phyloP scores from a whole-genome alignment of 2,113 vertebrate genomes.

The Odocoileus virginianus region DNA sequence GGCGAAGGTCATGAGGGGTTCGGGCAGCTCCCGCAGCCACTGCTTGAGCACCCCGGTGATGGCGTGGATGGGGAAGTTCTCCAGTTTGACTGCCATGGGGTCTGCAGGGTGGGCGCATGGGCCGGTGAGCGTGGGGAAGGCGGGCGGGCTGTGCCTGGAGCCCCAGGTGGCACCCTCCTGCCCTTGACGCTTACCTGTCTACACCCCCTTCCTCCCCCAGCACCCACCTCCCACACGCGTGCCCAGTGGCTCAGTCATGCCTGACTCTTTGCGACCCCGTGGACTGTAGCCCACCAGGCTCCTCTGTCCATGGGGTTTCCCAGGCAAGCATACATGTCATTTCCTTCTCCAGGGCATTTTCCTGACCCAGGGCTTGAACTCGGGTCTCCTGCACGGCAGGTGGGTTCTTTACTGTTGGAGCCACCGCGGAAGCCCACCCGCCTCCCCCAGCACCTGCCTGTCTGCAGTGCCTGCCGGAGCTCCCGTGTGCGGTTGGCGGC shows the following conservation, averaged over 20 bases:
- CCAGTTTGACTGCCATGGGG: constrained; percentile 86
- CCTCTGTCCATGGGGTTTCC: not conserved
- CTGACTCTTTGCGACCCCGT: not conserved
- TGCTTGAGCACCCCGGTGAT: constrained; percentile 96
- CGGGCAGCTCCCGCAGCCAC: constrained; percentile 95
- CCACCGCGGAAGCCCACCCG: not conserved
- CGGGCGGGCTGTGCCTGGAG: fast-evolving
- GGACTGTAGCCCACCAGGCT: not conserved
- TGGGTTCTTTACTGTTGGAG: not conserved
- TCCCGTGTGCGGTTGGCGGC: constrained; percentile 95
- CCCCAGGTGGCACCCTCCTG: fast-evolving
- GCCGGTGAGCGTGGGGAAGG: fast-evolving
- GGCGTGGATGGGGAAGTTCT: constrained; percentile 95
- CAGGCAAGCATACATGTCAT: not conserved
- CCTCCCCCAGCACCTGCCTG: constrained; percentile 75
- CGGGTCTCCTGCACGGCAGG: not conserved
- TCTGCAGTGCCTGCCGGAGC: constrained; percentile 90
- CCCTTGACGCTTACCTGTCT: not conserved
- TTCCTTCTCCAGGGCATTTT: not conserved
- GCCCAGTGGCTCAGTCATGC: not conserved
- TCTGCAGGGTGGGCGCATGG: constrained; percentile 75
- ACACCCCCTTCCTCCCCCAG: not conserved
- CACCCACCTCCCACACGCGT: not conserved
- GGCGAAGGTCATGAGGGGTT: constrained; percentile 94
- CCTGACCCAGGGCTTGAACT: not conserved